Evolutionary conservation across 1,140 invertebrate genomes (phyloP).

Genomic region (Vanessa atalanta): DNA sequence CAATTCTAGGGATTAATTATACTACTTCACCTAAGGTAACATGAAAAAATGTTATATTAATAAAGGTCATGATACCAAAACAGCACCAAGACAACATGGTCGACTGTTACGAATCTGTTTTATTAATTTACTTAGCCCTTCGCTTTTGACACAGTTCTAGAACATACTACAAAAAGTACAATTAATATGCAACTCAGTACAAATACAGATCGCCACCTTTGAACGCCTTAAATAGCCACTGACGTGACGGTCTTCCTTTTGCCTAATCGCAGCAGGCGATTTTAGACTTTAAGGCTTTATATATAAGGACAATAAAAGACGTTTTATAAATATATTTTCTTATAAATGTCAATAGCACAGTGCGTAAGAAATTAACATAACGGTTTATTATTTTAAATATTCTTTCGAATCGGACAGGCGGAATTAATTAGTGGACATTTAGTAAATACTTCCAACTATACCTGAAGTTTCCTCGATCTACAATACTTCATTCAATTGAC

Average conservation of each 20-base stretch:
- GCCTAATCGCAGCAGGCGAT: not conserved
- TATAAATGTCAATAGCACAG: slow-evolving; percentile 37
- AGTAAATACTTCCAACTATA: no score
- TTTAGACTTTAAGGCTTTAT: slow-evolving; percentile 30
- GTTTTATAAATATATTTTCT: not conserved
- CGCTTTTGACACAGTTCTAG: slow-evolving; percentile 20
- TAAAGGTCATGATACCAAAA: not conserved
- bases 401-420: not conserved
- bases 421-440: not conserved
- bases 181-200: slow-evolving; percentile 40
- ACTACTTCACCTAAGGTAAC: not conserved
- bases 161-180: slow-evolving; percentile 15
- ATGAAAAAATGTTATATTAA: not conserved
- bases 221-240: slow-evolving; percentile 32
- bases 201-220: slow-evolving; percentile 35
- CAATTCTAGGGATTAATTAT: not conserved
- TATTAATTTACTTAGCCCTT: slow-evolving; percentile 21
- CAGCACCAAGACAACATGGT: not conserved
- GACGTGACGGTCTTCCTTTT: slow-evolving; percentile 14
- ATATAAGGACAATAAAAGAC: slow-evolving; percentile 30
- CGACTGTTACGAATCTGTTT: slow-evolving; percentile 10
- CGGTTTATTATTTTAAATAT: slow-evolving; percentile 20
- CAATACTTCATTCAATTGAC: no score
- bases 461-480: no score
- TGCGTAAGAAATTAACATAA: slow-evolving; percentile 21